Evolutionary conservation across 2,888 invertebrate genomes (phyloP).

Genomic region (Spatulosminthurus flaviceps): DNA sequence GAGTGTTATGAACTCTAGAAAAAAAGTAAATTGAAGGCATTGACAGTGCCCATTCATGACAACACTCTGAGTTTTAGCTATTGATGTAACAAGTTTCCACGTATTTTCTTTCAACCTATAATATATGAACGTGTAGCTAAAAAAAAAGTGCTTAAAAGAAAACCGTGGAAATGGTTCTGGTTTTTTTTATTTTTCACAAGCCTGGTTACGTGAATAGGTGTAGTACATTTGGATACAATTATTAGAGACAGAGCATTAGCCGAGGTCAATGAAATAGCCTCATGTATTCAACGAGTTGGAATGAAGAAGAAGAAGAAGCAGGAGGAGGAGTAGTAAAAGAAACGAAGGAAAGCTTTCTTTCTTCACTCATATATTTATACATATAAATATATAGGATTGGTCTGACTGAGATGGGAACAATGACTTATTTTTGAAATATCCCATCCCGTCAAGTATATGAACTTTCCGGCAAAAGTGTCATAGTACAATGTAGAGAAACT

Average conservation of each 20-base stretch:
- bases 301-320: not conserved
- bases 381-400: no score
- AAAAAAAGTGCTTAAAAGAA: not conserved
- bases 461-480: not conserved
- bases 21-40: not conserved
- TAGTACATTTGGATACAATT: not conserved
- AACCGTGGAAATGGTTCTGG: conserved; percentile 6
- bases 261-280: conserved; percentile 34
- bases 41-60: not conserved
- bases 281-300: not conserved
- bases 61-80: no score
- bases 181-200: not conserved
- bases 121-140: not conserved
- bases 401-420: not conserved
- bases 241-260: conserved; percentile 28
- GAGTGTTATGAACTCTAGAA: not conserved
- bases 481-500: not conserved
- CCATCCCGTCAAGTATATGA: not conserved
- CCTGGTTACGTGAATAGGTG: not conserved
- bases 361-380: not conserved
- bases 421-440: conserved; percentile 12
- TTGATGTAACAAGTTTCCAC: conserved; percentile 13
- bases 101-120: no score
- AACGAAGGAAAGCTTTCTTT: not conserved
- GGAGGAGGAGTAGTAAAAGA: no score